Evolutionary conservation across 1,140 invertebrate species (phyloP), one percentile per base, ranked within the genome.

Genomic region (Drosophila nigromelanica): DNA sequence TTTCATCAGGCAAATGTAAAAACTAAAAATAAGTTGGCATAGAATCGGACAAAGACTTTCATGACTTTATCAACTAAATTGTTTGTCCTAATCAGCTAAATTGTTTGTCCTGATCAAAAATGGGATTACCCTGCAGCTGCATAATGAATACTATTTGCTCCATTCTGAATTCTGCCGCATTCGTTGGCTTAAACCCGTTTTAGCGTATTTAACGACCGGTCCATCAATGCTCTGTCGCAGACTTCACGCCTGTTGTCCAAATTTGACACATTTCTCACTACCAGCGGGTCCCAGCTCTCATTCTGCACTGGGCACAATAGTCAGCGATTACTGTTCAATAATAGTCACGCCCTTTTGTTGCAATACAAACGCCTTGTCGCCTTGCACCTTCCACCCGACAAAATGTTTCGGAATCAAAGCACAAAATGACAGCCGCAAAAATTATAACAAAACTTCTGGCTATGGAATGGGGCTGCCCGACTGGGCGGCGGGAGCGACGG

Each of bases 381-480:
- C 27, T 47, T 42, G 45, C 40, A 40, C 30, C 62, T 42, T 45
- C 24, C 63, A 39, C 6, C 40, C 27, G 35, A 24, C 42, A 45
- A 14, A 62, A 59, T 60, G 47, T 55, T 15, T 4, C 56, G 66
- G 80, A 86, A 86, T 86, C 82, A 87, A 78, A 76, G 54, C 67
- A 54, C 47, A 63, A 76, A 86, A 87, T 87, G 82, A 78, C 78
- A 86, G 63, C 55, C 61, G 74, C 83, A 78, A 69, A 86, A 86
- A 86, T 87, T 86, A 78, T 87, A 77, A 80, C 75, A 86, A 78
- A 81, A 85, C 76, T 85, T 82, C 63, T 74, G 62, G 15, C 11
- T 43, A 24, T 35, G 15, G 33, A 24, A 30, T 35, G 24, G 14
- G 6, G 24, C 24, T 33, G 30, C 30, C 30, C 6, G 8, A 5